These are phyloP conservation scores for Lepisosteus oculatus DNA, from an alignment of 2,113 vertebrate species.

Conservation along the genomic window DNA sequence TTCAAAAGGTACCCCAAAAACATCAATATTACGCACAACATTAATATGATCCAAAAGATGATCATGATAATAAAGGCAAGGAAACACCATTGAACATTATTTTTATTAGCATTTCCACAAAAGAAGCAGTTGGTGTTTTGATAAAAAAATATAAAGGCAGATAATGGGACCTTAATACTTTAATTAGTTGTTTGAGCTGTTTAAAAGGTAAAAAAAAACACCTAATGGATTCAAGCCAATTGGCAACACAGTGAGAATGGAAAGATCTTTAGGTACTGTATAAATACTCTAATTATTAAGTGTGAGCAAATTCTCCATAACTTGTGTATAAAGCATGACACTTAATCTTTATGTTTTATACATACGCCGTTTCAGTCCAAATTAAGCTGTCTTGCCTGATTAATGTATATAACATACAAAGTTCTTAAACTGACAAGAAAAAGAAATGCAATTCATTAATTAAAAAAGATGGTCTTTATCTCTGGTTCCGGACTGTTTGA, in stretches of 20 bases:
- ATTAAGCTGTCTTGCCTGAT: too few species aligned
- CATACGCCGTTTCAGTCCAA: background rate
- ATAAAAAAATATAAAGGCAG: background rate
- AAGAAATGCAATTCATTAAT: too few species aligned
- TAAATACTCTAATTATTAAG: background rate
- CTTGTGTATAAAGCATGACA: background rate
- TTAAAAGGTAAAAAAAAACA: background rate
- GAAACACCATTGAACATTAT: too few species aligned
- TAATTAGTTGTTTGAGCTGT: too few species aligned
- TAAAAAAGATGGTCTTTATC: too few species aligned
- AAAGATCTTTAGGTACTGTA: background rate
- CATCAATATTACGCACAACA: too few species aligned
- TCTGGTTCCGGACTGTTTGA: background rate
- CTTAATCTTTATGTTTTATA: constrained; percentile 1
- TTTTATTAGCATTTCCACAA: too few species aligned
- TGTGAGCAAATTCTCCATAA: background rate
- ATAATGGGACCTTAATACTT: background rate
- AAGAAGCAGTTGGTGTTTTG: too few species aligned
- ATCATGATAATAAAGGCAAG: too few species aligned
- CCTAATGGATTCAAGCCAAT: background rate
- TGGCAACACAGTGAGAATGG: background rate
- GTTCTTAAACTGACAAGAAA: background rate
- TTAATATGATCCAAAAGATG: too few species aligned
- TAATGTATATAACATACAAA: background rate
- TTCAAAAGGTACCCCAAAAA: too few species aligned